Conservation (phyloP, 1,140 invertebrate species). For the Agraylea sexmaculata region DNA sequence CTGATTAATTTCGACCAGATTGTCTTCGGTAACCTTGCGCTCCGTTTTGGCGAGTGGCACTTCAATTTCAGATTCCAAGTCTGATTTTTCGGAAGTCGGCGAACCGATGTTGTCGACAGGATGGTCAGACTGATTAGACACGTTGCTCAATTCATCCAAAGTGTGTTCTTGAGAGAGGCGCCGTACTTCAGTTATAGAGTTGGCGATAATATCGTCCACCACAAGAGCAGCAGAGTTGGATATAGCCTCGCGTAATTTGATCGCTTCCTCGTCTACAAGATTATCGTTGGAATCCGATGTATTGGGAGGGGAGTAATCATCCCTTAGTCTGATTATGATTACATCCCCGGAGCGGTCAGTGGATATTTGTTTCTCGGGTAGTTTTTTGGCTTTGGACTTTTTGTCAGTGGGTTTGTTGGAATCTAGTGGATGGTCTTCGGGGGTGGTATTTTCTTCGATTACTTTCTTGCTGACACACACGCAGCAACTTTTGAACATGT, state of each 20-base stretch:
- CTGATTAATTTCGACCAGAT: conserved; percentile 7
- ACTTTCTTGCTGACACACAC: conserved; percentile 37
- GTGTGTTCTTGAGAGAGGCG: too few species aligned
- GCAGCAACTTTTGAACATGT: conserved; percentile 43
- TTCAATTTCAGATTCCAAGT: conserved; percentile 18
- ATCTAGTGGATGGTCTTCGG: conserved; percentile 24
- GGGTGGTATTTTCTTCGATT: conserved; percentile 33
- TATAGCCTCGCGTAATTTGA: too few species aligned
- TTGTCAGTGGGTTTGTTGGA: neutral
- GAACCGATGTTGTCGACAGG: too few species aligned
- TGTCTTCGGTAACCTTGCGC: conserved; percentile 10
- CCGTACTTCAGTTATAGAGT: too few species aligned
- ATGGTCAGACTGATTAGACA: too few species aligned
- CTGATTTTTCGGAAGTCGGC: too few species aligned
- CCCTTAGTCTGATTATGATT: neutral
- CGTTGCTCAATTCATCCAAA: too few species aligned
- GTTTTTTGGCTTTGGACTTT: neutral
- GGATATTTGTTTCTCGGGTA: neutral
- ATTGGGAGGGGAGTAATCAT: conserved; percentile 1
- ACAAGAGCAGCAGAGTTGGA: too few species aligned
- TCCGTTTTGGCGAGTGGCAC: conserved; percentile 13
- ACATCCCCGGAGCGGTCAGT: neutral
- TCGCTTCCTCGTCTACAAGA: too few species aligned
- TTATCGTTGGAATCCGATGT: too few species aligned
- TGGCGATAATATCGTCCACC: too few species aligned